Percentiles rank a stretch among this genome's conserved stretches.
Evolutionary conservation across 2,797 vertebrate genomes (phyloP).

Genomic region (Smutsia temminckii): DNA sequence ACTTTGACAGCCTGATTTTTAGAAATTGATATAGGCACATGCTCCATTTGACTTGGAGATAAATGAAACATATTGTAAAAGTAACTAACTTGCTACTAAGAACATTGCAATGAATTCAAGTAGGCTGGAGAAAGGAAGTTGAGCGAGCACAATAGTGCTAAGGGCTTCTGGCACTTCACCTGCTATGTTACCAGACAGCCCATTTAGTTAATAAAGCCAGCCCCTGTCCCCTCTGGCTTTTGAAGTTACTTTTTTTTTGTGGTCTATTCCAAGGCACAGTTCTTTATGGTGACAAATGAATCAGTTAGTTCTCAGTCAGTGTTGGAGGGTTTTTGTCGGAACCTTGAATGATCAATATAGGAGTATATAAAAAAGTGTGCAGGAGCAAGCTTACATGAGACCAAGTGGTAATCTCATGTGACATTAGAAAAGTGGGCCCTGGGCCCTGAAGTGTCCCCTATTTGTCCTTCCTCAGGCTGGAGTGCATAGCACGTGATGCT

Average conservation of each 20-base stretch:
- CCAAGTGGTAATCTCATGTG: neutral
- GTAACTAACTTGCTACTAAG: neutral
- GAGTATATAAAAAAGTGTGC: neutral
- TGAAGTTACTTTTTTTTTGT: neutral
- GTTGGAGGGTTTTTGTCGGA: neutral
- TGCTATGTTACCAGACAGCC: neutral
- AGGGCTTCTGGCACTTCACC: neutral
- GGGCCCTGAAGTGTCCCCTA: neutral
- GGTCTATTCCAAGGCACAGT: neutral
- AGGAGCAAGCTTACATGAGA: neutral
- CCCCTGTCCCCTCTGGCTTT: neutral
- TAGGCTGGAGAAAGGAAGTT: neutral
- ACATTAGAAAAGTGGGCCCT: neutral
- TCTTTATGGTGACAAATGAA: neutral
- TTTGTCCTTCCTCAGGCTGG: slow-evolving; percentile 86
- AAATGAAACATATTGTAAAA: neutral
- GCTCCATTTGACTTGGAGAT: neutral
- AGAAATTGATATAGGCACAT: neutral
- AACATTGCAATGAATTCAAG: neutral
- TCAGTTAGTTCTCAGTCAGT: neutral
- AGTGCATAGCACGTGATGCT: slow-evolving; percentile 96
- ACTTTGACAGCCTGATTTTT: neutral
- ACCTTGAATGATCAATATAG: neutral
- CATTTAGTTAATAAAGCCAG: neutral
- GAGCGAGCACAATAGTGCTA: neutral